Evolutionary conservation across 2,113 vertebrate species (phyloP).

Genomic region (Trogon surrucura): DNA sequence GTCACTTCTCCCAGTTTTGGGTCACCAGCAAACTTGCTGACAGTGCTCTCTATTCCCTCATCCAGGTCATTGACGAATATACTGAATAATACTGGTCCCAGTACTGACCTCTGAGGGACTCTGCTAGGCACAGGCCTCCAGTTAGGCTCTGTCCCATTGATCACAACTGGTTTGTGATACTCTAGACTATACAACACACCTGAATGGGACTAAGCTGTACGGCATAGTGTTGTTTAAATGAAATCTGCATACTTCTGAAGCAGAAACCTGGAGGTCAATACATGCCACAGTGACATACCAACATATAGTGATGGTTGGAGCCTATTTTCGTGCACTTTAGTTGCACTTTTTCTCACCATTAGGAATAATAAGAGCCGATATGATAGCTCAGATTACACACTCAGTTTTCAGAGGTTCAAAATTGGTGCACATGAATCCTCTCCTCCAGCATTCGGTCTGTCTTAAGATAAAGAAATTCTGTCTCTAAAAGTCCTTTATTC

Average conservation of each 20-base stretch:
- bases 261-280: neutral
- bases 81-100: too few species aligned
- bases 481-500: neutral
- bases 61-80: too few species aligned
- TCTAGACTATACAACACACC: neutral
- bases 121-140: too few species aligned
- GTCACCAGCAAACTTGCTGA: too few species aligned
- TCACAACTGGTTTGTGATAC: neutral
- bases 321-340: neutral
- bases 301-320: neutral
- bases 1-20: too few species aligned
- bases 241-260: neutral
- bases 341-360: neutral
- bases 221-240: neutral
- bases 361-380: neutral
- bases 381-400: accelerated
- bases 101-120: too few species aligned
- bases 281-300: neutral
- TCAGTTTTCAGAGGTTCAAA: neutral
- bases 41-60: too few species aligned
- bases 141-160: too few species aligned
- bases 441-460: neutral
- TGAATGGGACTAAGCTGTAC: neutral
- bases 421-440: neutral
- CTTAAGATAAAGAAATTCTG: neutral